These are phyloP conservation scores for Anguilla pacifica DNA, from an alignment of 2,797 vertebrate genomes.

Conservation along the genomic window DNA sequence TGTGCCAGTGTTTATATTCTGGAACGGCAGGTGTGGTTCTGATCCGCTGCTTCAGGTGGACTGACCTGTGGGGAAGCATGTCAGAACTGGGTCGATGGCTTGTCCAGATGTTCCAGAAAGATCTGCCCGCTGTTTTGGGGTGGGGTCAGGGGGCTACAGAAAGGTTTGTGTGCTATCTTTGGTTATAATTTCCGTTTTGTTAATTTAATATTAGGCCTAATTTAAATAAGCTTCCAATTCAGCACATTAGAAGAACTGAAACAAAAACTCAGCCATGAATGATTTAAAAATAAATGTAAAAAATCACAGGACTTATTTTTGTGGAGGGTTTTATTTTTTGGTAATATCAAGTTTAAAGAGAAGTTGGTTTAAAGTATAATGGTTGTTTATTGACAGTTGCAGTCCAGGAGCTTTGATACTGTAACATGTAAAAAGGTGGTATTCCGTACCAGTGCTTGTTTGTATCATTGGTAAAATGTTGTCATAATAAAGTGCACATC, in stretches of 20 bases:
- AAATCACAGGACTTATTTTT: not conserved
- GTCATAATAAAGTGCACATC: not conserved
- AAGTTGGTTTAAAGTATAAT: not conserved
- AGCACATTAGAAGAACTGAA: not conserved
- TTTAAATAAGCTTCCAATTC: not conserved
- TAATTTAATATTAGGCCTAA: not conserved
- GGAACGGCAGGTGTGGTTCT: not conserved
- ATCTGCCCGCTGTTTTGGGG: not conserved
- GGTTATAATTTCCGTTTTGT: not conserved
- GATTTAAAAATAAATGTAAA: not conserved
- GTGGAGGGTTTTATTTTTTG: not conserved
- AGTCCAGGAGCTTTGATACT: not conserved
- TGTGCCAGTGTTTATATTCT: not conserved
- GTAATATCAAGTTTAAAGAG: not conserved
- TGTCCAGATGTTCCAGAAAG: not conserved
- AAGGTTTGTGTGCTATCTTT: not conserved
- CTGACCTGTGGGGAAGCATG: not conserved
- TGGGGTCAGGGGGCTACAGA: not conserved
- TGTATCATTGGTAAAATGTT: not conserved
- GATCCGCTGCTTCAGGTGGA: not conserved
- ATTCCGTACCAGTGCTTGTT: not conserved
- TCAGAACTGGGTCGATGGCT: not conserved
- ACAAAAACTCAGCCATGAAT: not conserved
- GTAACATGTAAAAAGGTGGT: not conserved
- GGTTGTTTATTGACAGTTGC: not conserved